Evolutionary conservation across 2,113 vertebrate species (phyloP).

Genomic region (Shinisaurus crocodilurus): DNA sequence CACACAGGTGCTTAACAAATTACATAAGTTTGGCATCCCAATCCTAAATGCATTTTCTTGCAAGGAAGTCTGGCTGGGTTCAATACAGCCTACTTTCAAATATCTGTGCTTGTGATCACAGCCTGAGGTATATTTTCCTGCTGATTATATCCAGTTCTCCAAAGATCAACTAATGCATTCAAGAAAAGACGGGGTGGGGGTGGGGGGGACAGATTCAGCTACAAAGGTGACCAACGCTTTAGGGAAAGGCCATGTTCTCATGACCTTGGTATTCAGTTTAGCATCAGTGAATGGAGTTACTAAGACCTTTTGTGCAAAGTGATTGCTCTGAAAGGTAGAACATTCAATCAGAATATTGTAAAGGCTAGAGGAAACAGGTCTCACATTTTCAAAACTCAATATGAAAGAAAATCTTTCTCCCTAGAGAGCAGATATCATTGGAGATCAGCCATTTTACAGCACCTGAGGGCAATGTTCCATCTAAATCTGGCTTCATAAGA

Average conservation of each 20-base stretch:
- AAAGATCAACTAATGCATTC: conserved; percentile 26
- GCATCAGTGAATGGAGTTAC: background rate
- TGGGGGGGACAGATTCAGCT: conserved; percentile 26
- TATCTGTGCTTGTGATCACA: background rate
- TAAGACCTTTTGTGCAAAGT: background rate
- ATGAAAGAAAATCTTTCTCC: background rate
- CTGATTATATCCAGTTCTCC: conserved; percentile 25
- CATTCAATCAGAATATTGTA: background rate
- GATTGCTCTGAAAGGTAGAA: conserved; percentile 6
- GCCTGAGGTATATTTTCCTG: background rate
- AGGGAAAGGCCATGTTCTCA: background rate
- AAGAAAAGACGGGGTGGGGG: background rate
- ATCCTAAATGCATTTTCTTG: background rate
- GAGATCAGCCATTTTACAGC: background rate
- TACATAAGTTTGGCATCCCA: conserved; percentile 39
- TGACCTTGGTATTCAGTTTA: conserved; percentile 8
- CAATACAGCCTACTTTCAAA: background rate
- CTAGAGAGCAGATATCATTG: background rate
- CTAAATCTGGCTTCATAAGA: background rate
- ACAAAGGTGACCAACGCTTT: conserved; percentile 9
- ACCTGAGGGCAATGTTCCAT: background rate
- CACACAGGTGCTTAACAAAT: conserved; percentile 53
- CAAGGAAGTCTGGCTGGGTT: background rate
- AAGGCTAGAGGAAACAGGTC: background rate
- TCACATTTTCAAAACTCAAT: background rate